Base-by-base conservation (phyloP, 2,113 vertebrate species). In the Psilopsiagon aurifrons region DNA sequence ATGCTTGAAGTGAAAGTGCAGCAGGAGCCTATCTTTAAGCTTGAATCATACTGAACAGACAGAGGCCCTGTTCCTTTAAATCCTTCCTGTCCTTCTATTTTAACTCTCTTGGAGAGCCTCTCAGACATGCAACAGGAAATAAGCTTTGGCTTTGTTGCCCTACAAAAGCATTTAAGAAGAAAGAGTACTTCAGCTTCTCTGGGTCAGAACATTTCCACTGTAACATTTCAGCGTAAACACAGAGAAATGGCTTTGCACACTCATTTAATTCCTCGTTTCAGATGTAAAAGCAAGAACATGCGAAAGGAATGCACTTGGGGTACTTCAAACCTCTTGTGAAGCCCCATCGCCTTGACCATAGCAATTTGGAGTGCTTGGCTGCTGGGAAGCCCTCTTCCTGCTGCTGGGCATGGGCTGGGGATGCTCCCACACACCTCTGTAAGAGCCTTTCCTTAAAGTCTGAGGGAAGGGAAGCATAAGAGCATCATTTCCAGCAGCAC, bases 51-150 rank as follows among this genome's bases (percentile, higher is more conserved):
- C 79, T 77, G 74, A 86, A 35, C 43, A 86, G 90, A 64, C 49
- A 90, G 79, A 92, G 67, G 33, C 51, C 81, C 73, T 46, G 49
- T 52, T 90, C 41, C 88, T 90, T 83, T 81, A 86, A 94, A 90
- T 93, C 94, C 69, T 92, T 90, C 77, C 88, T 69, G 66, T 67
- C 80, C 63, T 83, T 79, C 55, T 35, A 6, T 69, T 84, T 83
- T 54, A 77, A 66, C 71, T 79, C 60, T 91, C 47, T 46, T 59
- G 37, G 80, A 49, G 17, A 75, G 64, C 29, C 22, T 83, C 67
- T 88, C 83, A 39, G 24, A 60, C 33, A 80, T 12, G 83, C 41
- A 88, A 68, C 62, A 90, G 37, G 41, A 90, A 95, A 93, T 59
- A 94, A 93, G 23, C 25, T 68, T 18, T 11, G 25, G 64, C 46